Base-by-base conservation (phyloP, 1,140 invertebrate genomes). In the Polypedilum pembai region DNA sequence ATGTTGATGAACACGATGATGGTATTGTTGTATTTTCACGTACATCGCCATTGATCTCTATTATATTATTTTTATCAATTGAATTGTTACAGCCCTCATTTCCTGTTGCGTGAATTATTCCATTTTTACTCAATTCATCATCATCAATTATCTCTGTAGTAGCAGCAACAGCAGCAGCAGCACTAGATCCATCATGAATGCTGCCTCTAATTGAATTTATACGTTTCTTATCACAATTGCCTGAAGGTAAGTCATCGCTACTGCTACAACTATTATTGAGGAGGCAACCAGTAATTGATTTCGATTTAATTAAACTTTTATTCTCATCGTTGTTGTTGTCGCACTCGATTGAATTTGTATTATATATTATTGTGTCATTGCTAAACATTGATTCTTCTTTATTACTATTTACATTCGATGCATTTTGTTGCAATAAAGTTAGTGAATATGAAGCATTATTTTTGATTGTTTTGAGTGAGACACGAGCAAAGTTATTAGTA, bases 401-500 rank as follows among this genome's bases (percentile, higher is more conserved):
- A 10, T 4, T 69, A 8, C n/a, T 69, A 69, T 18, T 69, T 8
- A 18, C 65, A 18, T 69, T 69, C 17, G 65, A 69, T 69, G 65
- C 65, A 69, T 69, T 69, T 56, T 8, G n/a, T 69, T 69, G 65
- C 17, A 69, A 20, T 20, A 69, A 18, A 21, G 65, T 69, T 69
- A 69, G 65, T 69, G 65, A 69, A 18, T 69, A 69, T 69, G 65
- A 69, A 69, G 17, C 65, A 69, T 69, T 69, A 69, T 74, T 76
- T 74, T 74, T 74, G 73, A 41, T 75, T 56, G 76, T 76, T 74
- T 56, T 72, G 75, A 73, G 75, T 76, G 72, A 74, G 8, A 41
- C 73, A 17, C 73, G 40, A 41, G 73, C 73, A 8, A 41, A 73
- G 40, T 73, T 40, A 73, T 41, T 41, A 41, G 17, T 17, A 20